Percentiles rank a stretch among this genome's conserved stretches.
Evolutionary conservation across 1,140 invertebrate species (phyloP).

Genomic region (Neodiprion virginianus): DNA sequence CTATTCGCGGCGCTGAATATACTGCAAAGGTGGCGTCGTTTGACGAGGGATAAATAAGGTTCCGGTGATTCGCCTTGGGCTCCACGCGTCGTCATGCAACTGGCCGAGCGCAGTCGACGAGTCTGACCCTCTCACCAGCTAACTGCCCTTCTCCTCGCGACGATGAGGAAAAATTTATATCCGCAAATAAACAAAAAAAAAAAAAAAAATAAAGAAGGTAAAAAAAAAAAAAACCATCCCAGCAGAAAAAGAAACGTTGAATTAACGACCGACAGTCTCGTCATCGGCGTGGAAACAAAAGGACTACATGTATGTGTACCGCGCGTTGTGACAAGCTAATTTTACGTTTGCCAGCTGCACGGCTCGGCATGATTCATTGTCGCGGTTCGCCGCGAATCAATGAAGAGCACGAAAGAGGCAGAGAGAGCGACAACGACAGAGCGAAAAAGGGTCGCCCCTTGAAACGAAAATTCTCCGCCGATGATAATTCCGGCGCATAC

Average conservation of each 20-base stretch:
- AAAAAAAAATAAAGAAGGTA: too few relatives aligned
- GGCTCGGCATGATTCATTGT: neutral
- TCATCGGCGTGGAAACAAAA: neutral
- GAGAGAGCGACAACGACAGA: neutral
- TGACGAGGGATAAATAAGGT: too few relatives aligned
- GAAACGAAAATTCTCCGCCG: neutral
- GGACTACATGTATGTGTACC: too few relatives aligned
- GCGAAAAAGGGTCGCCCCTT: neutral
- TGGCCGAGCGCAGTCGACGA: too few relatives aligned
- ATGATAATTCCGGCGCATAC: neutral
- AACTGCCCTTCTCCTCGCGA: too few relatives aligned
- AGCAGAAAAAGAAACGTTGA: neutral
- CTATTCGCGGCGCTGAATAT: too few relatives aligned
- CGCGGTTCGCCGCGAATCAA: neutral
- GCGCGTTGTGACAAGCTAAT: neutral
- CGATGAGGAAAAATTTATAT: too few relatives aligned
- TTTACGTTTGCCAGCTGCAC: constrained; percentile 6
- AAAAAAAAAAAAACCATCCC: neutral
- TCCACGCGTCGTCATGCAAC: too few relatives aligned
- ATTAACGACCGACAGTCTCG: neutral
- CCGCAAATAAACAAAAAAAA: neutral
- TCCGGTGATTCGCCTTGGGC: too few relatives aligned
- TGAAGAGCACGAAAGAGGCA: neutral
- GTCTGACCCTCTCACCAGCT: too few relatives aligned
- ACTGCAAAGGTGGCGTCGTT: too few relatives aligned